These are phyloP conservation scores for Calephelis virginiensis DNA, from an alignment of 1,140 invertebrate genomes.

Conservation along the genomic window DNA sequence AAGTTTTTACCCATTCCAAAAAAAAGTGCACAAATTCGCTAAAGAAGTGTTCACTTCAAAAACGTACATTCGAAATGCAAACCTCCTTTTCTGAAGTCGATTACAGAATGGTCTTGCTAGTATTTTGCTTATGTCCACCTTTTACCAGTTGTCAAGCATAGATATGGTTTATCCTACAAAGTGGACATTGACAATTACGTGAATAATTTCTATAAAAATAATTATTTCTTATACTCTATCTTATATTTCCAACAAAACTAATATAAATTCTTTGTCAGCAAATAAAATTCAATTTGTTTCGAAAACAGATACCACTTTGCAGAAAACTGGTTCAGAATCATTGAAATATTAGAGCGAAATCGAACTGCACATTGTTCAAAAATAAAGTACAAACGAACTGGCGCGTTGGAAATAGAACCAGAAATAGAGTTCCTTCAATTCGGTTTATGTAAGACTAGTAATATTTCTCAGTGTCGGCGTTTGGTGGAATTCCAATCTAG, in stretches of 20 bases:
- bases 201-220: background rate
- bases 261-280: background rate
- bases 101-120: no score
- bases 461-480: no score
- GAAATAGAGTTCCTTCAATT: background rate
- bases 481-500: no score
- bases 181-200: no score
- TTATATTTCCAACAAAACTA: background rate
- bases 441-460: background rate
- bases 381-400: constrained; percentile 12
- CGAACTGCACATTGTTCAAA: constrained; percentile 10
- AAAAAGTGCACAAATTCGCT: no score
- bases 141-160: no score
- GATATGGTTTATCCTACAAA: no score
- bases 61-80: no score
- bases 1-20: no score
- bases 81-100: no score
- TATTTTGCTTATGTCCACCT: no score
- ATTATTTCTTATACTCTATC: background rate
- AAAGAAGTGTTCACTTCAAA: no score
- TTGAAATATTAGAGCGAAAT: constrained; percentile 4
- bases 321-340: background rate
- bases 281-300: constrained; percentile 11
- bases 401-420: constrained; percentile 3
- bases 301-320: constrained; percentile 7